These are phyloP conservation scores for Eubucco bourcierii DNA, from an alignment of 2,113 vertebrate genomes.

Conservation along the genomic window DNA sequence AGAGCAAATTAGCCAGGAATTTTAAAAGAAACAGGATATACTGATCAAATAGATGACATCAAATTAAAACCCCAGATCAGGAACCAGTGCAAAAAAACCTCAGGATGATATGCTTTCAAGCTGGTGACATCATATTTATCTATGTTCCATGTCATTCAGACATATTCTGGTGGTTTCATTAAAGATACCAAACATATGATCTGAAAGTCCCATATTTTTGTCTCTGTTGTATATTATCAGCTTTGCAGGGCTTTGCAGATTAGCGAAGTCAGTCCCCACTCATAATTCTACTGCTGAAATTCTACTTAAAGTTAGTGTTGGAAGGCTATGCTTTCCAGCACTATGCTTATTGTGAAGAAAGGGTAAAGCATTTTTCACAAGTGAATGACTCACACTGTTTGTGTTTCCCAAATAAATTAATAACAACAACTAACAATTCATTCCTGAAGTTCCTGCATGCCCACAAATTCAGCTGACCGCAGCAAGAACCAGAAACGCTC, in stretches of 20 bases:
- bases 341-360: background rate
- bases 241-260: background rate
- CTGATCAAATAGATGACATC: slow-evolving; percentile 41
- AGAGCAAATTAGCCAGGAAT: slow-evolving; percentile 58
- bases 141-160: background rate
- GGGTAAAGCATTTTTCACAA: slow-evolving; percentile 20
- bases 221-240: background rate
- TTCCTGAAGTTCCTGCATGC: slow-evolving; percentile 56
- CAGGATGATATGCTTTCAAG: background rate
- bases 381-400: slow-evolving; percentile 50
- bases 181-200: background rate
- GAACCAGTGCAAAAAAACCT: background rate
- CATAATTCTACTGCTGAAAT: background rate
- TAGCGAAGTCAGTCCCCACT: background rate
- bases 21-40: slow-evolving; percentile 49
- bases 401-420: slow-evolving; percentile 70
- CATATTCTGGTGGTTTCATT: background rate
- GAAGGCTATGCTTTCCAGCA: slow-evolving; percentile 14
- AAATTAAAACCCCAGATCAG: slow-evolving; percentile 49
- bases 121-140: slow-evolving; percentile 36
- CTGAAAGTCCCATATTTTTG: background rate
- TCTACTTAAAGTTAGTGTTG: background rate
- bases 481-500: background rate
- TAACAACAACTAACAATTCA: slow-evolving; percentile 63
- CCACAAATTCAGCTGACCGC: slow-evolving; percentile 8